Percentiles rank a stretch among this genome's conserved stretches.
Conservation (phyloP, 2,797 vertebrate species). For the Ctenopoma kingsleyae region DNA sequence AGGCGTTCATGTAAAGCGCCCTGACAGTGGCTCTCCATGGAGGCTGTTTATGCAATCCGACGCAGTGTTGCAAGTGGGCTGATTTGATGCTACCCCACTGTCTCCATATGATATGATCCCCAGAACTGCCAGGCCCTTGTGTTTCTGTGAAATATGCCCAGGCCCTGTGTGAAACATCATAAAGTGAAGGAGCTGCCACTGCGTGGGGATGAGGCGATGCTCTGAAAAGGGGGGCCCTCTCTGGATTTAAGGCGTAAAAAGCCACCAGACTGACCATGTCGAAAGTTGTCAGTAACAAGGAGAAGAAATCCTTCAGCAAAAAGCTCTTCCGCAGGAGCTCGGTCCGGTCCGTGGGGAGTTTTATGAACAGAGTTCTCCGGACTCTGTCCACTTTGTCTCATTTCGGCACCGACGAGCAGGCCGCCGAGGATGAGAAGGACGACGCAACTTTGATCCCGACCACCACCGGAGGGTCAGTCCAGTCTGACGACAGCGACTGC, state of each 20-base stretch:
- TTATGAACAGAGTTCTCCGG: conserved; percentile 94
- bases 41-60: conserved; percentile 74
- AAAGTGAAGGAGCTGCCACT: conserved; percentile 26
- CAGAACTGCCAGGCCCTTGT: conserved; percentile 42
- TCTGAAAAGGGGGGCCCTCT: conserved; percentile 37
- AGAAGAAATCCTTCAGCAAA: conserved; percentile 95
- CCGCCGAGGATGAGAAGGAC: conserved; percentile 81
- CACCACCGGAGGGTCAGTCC: conserved; percentile 81
- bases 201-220: conserved; percentile 26
- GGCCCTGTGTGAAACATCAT: conserved; percentile 44
- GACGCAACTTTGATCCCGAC: conserved; percentile 76
- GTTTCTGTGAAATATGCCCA: conserved; percentile 57
- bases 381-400: conserved; percentile 94
- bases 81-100: conserved; percentile 18
- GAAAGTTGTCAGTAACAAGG: conserved; percentile 86
- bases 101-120: conserved; percentile 35
- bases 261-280: conserved; percentile 67
- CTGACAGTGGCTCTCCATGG: conserved; percentile 47
- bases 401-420: conserved; percentile 88
- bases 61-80: conserved; percentile 68
- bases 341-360: conserved; percentile 91
- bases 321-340: conserved; percentile 90
- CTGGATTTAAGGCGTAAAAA: conserved; percentile 52
- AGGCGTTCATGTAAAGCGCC: conserved; percentile 34
- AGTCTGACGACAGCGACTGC: conserved; percentile 86